Evolutionary conservation across 92 coral and sea anemone species (phyloP).

Genomic region (Porites rus): DNA sequence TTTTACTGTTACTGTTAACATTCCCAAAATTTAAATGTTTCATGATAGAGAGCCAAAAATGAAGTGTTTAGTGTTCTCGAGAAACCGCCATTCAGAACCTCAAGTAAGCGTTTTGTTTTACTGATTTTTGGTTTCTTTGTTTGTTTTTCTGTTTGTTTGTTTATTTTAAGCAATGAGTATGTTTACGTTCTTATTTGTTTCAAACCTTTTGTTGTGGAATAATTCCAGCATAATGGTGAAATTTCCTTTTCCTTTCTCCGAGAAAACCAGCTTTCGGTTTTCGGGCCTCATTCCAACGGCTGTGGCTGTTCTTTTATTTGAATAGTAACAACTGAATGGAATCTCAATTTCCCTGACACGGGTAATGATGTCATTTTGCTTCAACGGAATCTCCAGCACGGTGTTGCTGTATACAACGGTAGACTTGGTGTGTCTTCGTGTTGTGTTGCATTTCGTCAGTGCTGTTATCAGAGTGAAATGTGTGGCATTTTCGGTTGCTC

Average conservation of each 20-base stretch:
- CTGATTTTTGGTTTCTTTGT: no score
- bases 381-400: constrained; percentile 18
- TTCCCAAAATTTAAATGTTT: no score
- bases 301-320: constrained; percentile 5
- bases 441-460: constrained; percentile 27
- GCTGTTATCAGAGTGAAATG: constrained; percentile 18
- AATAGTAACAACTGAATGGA: constrained; percentile 40
- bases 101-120: no score
- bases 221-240: constrained; percentile 27
- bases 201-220: constrained; percentile 10
- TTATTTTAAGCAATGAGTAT: no score
- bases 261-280: constrained; percentile 23
- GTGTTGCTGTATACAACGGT: constrained; percentile 32
- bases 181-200: no score
- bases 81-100: no score
- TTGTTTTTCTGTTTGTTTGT: no score
- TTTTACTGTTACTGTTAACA: no score
- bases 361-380: not conserved
- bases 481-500: constrained; percentile 29
- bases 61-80: no score
- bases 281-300: constrained; percentile 9
- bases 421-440: constrained; percentile 9
- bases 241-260: constrained; percentile 14
- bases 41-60: no score
- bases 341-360: constrained; percentile 38